Evolutionary conservation across 2,113 vertebrate species (phyloP).

Genomic region (Tachysurus fulvidraco): DNA sequence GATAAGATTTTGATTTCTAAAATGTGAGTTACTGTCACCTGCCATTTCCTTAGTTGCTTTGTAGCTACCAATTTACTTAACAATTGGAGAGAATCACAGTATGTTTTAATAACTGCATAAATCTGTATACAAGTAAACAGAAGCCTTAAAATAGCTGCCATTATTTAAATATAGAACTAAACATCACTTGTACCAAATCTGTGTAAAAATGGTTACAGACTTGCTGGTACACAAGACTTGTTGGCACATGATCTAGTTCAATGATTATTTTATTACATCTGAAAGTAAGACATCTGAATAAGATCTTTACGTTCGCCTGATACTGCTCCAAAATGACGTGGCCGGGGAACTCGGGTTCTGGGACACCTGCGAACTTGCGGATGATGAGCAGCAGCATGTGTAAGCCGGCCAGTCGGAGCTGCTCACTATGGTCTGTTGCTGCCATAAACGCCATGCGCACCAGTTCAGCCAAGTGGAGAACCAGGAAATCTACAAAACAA

Average conservation of each 20-base stretch:
- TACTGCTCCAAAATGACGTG: constrained; percentile 94
- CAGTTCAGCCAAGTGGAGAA: constrained; percentile 88
- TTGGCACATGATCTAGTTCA: not conserved
- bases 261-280: not conserved
- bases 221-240: not conserved
- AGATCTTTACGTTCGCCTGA: constrained; percentile 86
- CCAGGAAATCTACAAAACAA: constrained; percentile 82
- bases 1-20: not conserved
- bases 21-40: not conserved
- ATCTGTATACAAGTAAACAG: not conserved
- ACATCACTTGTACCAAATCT: not conserved
- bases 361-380: constrained; percentile 80
- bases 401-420: constrained; percentile 86
- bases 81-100: not conserved
- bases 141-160: not conserved
- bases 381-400: constrained; percentile 84
- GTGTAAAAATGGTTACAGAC: not conserved
- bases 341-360: constrained; percentile 93
- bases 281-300: not conserved
- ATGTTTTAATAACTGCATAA: not conserved
- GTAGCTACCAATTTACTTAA: not conserved
- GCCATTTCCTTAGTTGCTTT: not conserved
- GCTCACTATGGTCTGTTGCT: constrained; percentile 89
- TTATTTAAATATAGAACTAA: not conserved
- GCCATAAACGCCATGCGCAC: constrained; percentile 97